phyloP scores from a whole-genome alignment of 2,888 invertebrate genomes.

The Parnassius glacialis region DNA sequence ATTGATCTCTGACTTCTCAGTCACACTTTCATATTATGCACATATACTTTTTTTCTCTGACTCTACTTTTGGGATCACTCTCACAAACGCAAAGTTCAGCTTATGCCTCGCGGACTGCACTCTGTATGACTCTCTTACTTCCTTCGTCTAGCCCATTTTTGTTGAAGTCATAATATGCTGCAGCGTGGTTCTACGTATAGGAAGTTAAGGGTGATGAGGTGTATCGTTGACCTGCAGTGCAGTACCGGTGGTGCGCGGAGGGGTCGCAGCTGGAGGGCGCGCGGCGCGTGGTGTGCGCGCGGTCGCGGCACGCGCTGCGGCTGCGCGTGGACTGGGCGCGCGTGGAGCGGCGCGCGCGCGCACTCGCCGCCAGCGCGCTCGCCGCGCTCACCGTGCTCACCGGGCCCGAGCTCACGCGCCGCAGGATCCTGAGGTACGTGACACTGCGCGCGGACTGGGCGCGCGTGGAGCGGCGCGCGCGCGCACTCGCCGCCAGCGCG shows the following conservation, averaged over 20 bases:
- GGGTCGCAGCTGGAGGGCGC: slow-evolving; percentile 44
- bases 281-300: slow-evolving; percentile 44
- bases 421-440: slow-evolving; percentile 60
- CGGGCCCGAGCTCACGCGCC: slow-evolving; percentile 57
- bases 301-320: slow-evolving; percentile 45
- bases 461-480: slow-evolving; percentile 46
- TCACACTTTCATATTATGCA: too few relatives aligned
- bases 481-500: neutral
- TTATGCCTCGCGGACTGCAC: too few relatives aligned
- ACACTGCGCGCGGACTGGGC: slow-evolving; percentile 54
- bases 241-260: slow-evolving; percentile 49
- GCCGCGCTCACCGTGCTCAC: slow-evolving; percentile 62
- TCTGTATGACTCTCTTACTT: too few relatives aligned
- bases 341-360: slow-evolving; percentile 53
- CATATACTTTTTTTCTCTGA: too few relatives aligned
- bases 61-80: too few relatives aligned
- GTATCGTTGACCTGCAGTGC: slow-evolving; percentile 45
- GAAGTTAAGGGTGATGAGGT: too few relatives aligned
- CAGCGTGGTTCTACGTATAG: too few relatives aligned
- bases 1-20: too few relatives aligned
- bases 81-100: too few relatives aligned
- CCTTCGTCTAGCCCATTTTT: too few relatives aligned
- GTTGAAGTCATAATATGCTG: too few relatives aligned
- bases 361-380: slow-evolving; percentile 44
- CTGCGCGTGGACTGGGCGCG: slow-evolving; percentile 56